Conservation (phyloP, 2,888 invertebrate genomes). For the Ethmia dodecea region DNA sequence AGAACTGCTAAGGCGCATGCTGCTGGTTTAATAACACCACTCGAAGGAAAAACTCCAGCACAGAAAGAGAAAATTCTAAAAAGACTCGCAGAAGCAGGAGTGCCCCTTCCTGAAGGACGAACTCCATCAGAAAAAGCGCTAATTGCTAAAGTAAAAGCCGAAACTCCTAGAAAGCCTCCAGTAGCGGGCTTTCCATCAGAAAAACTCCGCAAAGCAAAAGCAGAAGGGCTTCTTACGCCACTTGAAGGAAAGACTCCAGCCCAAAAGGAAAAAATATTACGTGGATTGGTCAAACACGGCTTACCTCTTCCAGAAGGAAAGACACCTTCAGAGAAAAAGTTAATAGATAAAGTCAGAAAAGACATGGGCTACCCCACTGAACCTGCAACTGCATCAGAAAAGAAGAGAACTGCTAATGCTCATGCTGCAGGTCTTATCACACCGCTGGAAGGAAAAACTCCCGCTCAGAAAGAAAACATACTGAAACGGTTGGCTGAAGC, state of each 20-base stretch:
- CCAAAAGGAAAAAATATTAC: background rate
- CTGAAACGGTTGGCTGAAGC: constrained; percentile 11
- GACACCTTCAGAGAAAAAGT: background rate
- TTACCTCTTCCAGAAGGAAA: background rate
- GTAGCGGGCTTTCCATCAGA: constrained; percentile 26
- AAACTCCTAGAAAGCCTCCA: constrained; percentile 17
- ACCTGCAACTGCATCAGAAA: constrained; percentile 19
- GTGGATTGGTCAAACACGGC: background rate
- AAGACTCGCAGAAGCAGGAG: constrained; percentile 22
- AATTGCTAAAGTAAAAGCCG: constrained; percentile 13
- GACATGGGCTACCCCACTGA: constrained; percentile 29
- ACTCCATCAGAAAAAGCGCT: constrained; percentile 28
- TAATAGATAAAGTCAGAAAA: constrained; percentile 7
- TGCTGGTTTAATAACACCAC: constrained; percentile 9
- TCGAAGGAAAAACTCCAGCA: constrained; percentile 25
- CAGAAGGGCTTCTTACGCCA: constrained; percentile 3
- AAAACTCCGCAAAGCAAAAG: constrained; percentile 15
- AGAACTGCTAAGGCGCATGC: constrained; percentile 13
- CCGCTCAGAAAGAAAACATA: constrained; percentile 26
- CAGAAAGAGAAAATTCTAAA: constrained; percentile 32
- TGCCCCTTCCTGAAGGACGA: constrained; percentile 25
- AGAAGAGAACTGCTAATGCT: constrained; percentile 18
- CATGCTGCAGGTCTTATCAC: constrained; percentile 22
- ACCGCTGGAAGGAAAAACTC: constrained; percentile 20
- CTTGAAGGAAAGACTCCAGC: background rate